Base-by-base conservation (phyloP, 2,113 vertebrate species). In the Geothlypis trichas region DNA sequence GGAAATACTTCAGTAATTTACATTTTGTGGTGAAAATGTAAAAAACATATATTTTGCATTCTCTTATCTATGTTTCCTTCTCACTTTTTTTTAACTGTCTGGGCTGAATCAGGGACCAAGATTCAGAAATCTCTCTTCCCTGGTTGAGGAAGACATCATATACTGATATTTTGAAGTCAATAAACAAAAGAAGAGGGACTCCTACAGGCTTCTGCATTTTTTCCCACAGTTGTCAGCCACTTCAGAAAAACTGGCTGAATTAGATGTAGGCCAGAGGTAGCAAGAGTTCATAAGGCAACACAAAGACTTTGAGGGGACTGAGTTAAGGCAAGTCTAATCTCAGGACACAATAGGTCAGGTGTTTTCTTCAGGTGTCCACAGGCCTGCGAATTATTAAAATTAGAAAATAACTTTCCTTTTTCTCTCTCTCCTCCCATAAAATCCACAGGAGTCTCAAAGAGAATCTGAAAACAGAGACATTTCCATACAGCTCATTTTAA, bases 401-500 rank as follows among this genome's bases (percentile, higher is more conserved):
- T 42, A 76, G 78, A 87, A 91, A 27, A 7, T 31, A 75, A 61
- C 47, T 58, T 82, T 62, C n/a, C 39, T 54, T 54, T 71, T 93
- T 71, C 23, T 39, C 21, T 57, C 59, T 73, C 41, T 90, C 46
- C n/a, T 92, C 59, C 68, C 39, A 74, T 84, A 93, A 96, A 95
- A 87, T 61, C 62, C 69, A 89, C 22, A n/a, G 46, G 39, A 47
- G 72, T 68, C 76, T 90, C 79, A 80, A 83, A 79, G n/a, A 85
- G 55, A 77, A 76, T 87, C 68, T 67, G 79, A 84, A 93, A 88
- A 51, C 30, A 90, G 63, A 62, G 46, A 74, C 51, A 80, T 86
- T 92, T 88, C 84, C 67, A 86, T 74, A 77, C 31, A 86, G 47
- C 27, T 63, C n/a, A 74, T 81, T 94, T 92, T 71, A 93, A 35